Evolutionary conservation across 2,797 vertebrate species (phyloP).

Genomic region (Oophaga sylvatica): DNA sequence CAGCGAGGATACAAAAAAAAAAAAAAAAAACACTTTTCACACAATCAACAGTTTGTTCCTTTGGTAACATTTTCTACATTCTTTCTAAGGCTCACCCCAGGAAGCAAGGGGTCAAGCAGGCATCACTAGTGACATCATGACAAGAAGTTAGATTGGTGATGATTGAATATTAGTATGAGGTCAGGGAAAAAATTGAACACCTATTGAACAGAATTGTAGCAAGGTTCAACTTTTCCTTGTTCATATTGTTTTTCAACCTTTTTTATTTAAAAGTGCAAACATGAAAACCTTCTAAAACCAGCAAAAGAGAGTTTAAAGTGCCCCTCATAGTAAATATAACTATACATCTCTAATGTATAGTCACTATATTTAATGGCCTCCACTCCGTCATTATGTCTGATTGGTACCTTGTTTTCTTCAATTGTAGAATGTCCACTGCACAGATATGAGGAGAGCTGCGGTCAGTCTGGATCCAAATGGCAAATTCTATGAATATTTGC

Average conservation of each 20-base stretch:
- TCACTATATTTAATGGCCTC: no score
- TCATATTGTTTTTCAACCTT: background rate
- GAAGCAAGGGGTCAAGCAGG: conserved; percentile 29
- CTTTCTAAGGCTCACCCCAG: conserved; percentile 21
- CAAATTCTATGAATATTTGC: no score
- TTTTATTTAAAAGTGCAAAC: background rate
- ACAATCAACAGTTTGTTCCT: conserved; percentile 54
- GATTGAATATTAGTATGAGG: conserved; percentile 17
- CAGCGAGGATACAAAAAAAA: conserved; percentile 18
- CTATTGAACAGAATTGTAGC: no score
- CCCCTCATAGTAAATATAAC: no score
- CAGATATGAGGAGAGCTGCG: no score
- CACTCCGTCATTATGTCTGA: no score
- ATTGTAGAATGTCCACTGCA: no score
- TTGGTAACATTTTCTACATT: conserved; percentile 50
- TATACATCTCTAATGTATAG: no score
- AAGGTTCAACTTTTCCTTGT: background rate
- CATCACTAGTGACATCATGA: conserved; percentile 46
- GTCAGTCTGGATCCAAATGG: no score
- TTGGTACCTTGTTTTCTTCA: no score
- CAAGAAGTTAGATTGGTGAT: conserved; percentile 1
- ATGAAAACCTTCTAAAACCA: background rate
- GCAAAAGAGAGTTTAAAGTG: no score
- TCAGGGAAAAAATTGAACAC: background rate
- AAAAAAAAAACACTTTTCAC: conserved; percentile 33